Base-by-base conservation (phyloP, 2,888 invertebrate species). In the Conus canariensis region DNA sequence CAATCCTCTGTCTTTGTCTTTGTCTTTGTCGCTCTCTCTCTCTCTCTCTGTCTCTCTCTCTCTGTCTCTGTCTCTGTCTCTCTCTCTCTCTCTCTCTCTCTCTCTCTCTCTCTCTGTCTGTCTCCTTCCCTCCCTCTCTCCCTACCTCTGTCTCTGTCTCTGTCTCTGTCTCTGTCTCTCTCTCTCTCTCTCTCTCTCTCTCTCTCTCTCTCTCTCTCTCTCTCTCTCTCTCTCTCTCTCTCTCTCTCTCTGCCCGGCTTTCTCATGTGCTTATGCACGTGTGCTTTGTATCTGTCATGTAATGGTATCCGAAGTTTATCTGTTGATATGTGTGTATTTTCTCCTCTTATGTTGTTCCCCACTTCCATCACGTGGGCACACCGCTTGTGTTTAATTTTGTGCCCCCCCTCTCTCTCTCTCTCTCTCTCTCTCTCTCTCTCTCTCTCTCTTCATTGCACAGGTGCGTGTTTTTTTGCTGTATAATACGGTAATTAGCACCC, bases 81-180 rank as follows among this genome's bases (percentile, higher is more conserved):
- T 80, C 74, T 58, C 74, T 74, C 56, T 74, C 58, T 70, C 85
- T 59, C 59, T n/a, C 85, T 85, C 85, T 85, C 85, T 60, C n/a
- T 60, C 58, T 58, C 58, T 85, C 85, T 85, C 64, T 58, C 77
- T 58, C 77, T 88, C 74, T 88, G 74, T 74, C 77, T 74, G 74
- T 10, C 56, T 70, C 74, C 22, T 59, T 70, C 74, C 45, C 74
- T 87, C 87, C 16, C 58, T 45, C 87, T 45, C 56, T 30, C 56
- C 30, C 74, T 67, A 9, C 16, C 22, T 19, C 74, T 80, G 12
- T 30, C 80, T 30, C 30, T 30, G 3, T 30, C 80, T 30, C 80
- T 80, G 45, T 30, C 30, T 30, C 45, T 30, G 1, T 77, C 77
- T 77, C 2, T 77, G 10, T 77, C 2, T 77, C 77, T 30, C 77